Percentiles rank a stretch among this genome's conserved stretches.
These are phyloP conservation scores for Hyaena hyaena DNA, from an alignment of 2,113 vertebrate genomes.

Conservation along the genomic window DNA sequence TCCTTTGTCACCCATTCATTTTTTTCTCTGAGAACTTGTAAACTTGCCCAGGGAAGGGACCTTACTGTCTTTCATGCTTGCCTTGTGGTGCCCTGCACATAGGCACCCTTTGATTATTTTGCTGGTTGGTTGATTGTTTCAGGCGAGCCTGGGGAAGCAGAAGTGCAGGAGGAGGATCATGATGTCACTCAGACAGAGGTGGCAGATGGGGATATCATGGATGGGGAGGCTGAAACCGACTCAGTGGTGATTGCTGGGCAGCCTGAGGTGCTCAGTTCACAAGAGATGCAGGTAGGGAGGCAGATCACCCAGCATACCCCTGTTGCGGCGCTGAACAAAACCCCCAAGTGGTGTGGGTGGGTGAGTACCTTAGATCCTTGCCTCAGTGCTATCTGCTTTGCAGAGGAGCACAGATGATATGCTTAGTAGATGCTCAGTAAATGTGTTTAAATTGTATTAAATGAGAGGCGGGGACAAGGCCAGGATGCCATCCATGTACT, in stretches of 20 bases:
- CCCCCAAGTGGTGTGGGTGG: constrained; percentile 69
- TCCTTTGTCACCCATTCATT: constrained; percentile 77
- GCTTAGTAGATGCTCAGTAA: constrained; percentile 62
- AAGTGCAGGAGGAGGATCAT: constrained; percentile 91
- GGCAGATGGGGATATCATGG: constrained; percentile 94
- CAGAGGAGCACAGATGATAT: constrained; percentile 52
- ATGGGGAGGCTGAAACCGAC: constrained; percentile 94
- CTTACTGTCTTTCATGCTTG: constrained; percentile 65
- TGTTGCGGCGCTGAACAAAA: constrained; percentile 50
- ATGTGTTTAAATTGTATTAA: constrained; percentile 67
- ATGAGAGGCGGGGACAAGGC: constrained; percentile 36
- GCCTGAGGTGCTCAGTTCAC: constrained; percentile 94
- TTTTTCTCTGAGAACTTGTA: constrained; percentile 71
- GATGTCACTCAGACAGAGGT: constrained; percentile 90
- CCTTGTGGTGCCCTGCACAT: constrained; percentile 45
- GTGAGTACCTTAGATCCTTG: constrained; percentile 72
- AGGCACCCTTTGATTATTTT: constrained; percentile 77
- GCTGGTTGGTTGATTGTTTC: constrained; percentile 80
- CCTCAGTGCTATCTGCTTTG: constrained; percentile 57
- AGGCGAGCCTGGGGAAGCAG: constrained; percentile 93
- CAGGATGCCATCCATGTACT: constrained; percentile 33
- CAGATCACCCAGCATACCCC: constrained; percentile 42
- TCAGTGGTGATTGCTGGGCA: constrained; percentile 95
- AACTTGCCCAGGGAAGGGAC: constrained; percentile 62
- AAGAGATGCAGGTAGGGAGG: constrained; percentile 94